Evolutionary conservation across 2,113 vertebrate species (phyloP).

Genomic region (Chinchilla lanigera): DNA sequence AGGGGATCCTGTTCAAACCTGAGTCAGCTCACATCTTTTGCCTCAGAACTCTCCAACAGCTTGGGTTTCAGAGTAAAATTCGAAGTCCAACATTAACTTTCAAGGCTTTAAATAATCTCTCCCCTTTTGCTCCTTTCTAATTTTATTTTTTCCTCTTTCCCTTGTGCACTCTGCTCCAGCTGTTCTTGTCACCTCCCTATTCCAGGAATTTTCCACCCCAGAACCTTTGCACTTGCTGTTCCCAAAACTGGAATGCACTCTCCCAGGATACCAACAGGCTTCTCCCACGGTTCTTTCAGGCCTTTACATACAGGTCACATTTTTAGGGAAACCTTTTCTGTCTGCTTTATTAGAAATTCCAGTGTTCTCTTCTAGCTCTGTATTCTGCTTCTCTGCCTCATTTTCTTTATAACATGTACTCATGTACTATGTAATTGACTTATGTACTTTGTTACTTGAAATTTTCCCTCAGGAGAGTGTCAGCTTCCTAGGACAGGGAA

Average conservation of each 20-base stretch:
- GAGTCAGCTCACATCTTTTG: not conserved
- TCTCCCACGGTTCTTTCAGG: not conserved
- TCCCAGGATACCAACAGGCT: not conserved
- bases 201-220: not conserved
- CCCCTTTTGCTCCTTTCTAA: not conserved
- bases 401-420: conserved; percentile 5
- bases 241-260: not conserved
- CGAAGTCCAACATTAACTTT: not conserved
- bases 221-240: conserved; percentile 19
- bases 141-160: not conserved
- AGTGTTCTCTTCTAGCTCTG: not conserved
- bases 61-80: not conserved
- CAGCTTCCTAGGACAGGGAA: not conserved
- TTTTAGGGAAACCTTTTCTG: not conserved
- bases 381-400: not conserved
- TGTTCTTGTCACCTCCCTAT: not conserved
- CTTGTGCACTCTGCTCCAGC: not conserved
- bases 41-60: not conserved
- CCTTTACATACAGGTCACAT: not conserved
- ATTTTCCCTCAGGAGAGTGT: not conserved
- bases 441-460: not conserved
- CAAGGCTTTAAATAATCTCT: not conserved
- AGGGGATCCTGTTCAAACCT: not conserved
- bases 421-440: not conserved
- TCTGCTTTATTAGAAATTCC: not conserved